A percentile compares a stretch with the other conserved stretches of the same genome.
These are phyloP conservation scores for Gallinago solitaria DNA, from an alignment of 2,797 vertebrate species.

Conservation along the genomic window DNA sequence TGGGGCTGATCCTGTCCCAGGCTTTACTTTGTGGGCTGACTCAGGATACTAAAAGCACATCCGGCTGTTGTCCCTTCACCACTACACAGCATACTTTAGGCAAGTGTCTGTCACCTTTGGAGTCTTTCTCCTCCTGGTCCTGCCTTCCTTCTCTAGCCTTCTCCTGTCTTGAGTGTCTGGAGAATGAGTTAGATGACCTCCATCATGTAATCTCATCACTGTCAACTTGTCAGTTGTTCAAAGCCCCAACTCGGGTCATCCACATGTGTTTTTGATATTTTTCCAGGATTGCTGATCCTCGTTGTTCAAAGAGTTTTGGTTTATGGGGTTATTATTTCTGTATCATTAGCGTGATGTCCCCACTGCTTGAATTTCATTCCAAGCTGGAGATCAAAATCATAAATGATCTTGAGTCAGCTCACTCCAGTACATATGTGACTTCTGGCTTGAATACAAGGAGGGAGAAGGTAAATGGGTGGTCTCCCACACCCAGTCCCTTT, in stretches of 20 bases:
- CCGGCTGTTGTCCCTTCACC: background rate
- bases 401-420: background rate
- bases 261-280: background rate
- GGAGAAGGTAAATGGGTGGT: background rate
- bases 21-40: background rate
- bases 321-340: background rate
- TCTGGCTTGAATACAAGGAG: background rate
- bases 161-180: background rate
- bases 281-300: background rate
- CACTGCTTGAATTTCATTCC: background rate
- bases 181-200: background rate
- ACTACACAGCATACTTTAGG: background rate
- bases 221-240: background rate
- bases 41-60: background rate
- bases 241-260: background rate
- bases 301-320: fast-evolving
- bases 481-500: background rate
- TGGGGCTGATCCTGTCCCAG: background rate
- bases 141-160: background rate
- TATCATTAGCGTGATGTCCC: background rate
- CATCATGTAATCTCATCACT: fast-evolving
- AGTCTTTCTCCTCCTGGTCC: background rate
- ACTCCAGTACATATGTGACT: fast-evolving
- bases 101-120: background rate
- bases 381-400: background rate